phyloP scores from a whole-genome alignment of 1,140 invertebrate species.

The Pachypsylla venusta region DNA sequence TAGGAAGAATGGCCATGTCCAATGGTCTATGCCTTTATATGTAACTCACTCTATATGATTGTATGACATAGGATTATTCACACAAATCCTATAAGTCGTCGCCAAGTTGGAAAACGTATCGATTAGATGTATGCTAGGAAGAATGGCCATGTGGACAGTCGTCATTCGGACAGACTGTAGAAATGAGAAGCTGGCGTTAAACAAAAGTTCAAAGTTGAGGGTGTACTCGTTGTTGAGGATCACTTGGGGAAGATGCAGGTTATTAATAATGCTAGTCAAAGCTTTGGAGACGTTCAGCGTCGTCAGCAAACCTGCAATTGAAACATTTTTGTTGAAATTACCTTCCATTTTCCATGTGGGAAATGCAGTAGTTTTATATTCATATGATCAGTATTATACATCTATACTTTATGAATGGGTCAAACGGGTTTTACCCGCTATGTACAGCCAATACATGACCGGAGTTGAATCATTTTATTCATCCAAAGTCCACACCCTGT shows the following conservation, averaged over 20 bases:
- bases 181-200: constrained; percentile 5
- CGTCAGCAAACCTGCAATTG: not conserved
- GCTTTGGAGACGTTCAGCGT: not conserved
- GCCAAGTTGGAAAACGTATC: not conserved
- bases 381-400: too few species aligned
- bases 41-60: not conserved
- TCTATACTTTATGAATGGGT: too few species aligned
- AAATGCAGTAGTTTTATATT: too few species aligned
- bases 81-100: not conserved
- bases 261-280: not conserved
- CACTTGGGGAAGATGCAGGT: not conserved
- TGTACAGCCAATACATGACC: too few species aligned
- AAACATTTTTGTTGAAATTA: too few species aligned
- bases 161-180: constrained; percentile 1
- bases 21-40: too few species aligned
- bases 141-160: not conserved
- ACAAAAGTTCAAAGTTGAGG: not conserved
- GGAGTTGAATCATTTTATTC: too few species aligned
- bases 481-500: too few species aligned
- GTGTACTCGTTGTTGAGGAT: not conserved
- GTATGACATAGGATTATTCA: not conserved
- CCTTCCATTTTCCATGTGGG: too few species aligned
- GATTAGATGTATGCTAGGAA: not conserved
- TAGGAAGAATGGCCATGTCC: too few species aligned
- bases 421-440: too few species aligned